Base-by-base conservation (phyloP, 2,888 invertebrate species). In the Folsomia candida region DNA sequence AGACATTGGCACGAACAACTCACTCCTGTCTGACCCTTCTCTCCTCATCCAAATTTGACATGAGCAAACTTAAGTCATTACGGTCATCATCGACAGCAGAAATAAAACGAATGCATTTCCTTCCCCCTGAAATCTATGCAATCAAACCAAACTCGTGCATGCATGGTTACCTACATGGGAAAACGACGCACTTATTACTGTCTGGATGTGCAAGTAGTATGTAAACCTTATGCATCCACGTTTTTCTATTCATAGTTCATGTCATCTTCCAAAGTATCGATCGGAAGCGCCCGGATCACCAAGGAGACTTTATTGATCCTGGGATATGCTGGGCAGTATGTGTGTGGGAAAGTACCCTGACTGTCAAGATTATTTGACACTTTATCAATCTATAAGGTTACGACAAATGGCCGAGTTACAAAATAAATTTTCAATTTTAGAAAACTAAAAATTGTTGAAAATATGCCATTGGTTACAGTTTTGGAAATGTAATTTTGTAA, bases 271-370 rank as follows among this genome's bases (percentile, higher is more conserved):
- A 37, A 37, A 37, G 14, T 62, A 62, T 62, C 29, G 62, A 62
- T 62, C 62, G 62, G 62, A 29, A 62, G 29, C 20, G 3, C 62
- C 62, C 62, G 62, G 62, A 27, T 62, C 29, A 28, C 62, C 62
- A 4, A 27, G 62, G 37, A 37, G 14, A 62, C 62, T 20, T 11
- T 29, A 62, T 62, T 29, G 62, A 62, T 62, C 59, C 26, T 60
- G 57, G 57, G n/a, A 9, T 3, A 27, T 28, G 26, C 37, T 37
- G n/a, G n/a, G n/a, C n/a, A n/a, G n/a, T n/a, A n/a, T n/a, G n/a
- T n/a, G n/a, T n/a, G n/a, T n/a, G 37, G 37, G 37, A 37, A 37
- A 37, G 37, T 4, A 37, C 37, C 37, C 37, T 37, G n/a, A n/a
- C n/a, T n/a, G n/a, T n/a, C n/a, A n/a, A n/a, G n/a, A n/a, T n/a